Percentiles rank a stretch among this genome's conserved stretches.
These are phyloP conservation scores for Junonia oenone DNA, from an alignment of 2,888 invertebrate species.

Conservation along the genomic window DNA sequence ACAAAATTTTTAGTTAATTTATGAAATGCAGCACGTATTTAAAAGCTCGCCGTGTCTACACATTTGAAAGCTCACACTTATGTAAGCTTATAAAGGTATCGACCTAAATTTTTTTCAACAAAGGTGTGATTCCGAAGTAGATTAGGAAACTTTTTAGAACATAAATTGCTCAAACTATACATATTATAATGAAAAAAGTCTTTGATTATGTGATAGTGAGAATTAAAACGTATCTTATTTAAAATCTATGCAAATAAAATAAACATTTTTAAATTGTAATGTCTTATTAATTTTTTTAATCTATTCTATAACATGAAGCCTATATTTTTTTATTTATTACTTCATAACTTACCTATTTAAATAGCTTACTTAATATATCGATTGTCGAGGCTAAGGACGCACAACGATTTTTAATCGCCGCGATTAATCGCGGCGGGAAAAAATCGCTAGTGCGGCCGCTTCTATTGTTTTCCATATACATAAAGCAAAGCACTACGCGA, in stretches of 20 bases:
- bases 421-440: no score
- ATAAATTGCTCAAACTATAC: conserved; percentile 40
- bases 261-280: background rate
- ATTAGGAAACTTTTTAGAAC: conserved; percentile 53
- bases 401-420: no score
- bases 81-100: conserved; percentile 50
- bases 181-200: conserved; percentile 9
- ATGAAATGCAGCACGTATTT: no score
- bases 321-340: no score
- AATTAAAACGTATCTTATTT: conserved; percentile 8
- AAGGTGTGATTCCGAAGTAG: conserved; percentile 72
- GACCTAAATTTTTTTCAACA: conserved; percentile 64
- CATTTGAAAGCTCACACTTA: conserved; percentile 1
- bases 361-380: no score
- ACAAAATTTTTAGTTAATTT: no score
- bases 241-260: conserved; percentile 5
- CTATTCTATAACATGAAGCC: no score
- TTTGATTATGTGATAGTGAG: background rate
- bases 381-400: no score
- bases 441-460: no score
- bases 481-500: no score
- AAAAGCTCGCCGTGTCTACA: conserved; percentile 10
- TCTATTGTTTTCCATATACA: no score
- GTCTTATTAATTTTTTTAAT: background rate
- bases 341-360: no score